Conservation (phyloP, 2,113 vertebrate species). For the Python bivittatus region DNA sequence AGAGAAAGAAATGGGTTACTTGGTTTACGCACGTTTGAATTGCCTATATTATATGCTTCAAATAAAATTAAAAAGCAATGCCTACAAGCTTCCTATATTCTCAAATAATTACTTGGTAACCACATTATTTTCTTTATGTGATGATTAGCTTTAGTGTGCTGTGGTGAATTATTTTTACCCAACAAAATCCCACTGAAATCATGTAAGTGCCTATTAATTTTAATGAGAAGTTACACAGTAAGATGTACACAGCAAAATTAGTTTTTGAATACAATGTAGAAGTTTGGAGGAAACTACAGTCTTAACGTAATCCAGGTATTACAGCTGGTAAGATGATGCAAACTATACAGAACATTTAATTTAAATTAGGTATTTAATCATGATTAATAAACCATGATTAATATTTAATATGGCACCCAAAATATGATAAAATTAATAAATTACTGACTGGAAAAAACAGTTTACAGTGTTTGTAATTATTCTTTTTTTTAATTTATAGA, state of each 20-base stretch:
- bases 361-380: neutral
- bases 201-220: conserved; percentile 28
- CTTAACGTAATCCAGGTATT: neutral
- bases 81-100: neutral
- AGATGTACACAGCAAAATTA: conserved; percentile 4
- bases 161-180: conserved; percentile 19
- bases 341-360: neutral
- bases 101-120: conserved; percentile 8
- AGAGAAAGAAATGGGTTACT: neutral
- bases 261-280: neutral
- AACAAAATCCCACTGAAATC: conserved; percentile 29
- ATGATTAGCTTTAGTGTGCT: conserved; percentile 19
- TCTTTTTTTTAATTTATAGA: neutral
- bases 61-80: conserved; percentile 12
- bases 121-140: conserved; percentile 1
- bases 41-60: neutral
- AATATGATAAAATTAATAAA: neutral
- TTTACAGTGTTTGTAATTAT: neutral
- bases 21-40: neutral
- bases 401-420: neutral
- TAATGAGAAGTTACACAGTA: conserved; percentile 4
- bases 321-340: neutral
- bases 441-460: neutral
- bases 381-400: neutral
- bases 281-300: neutral